Percentiles rank a stretch among this genome's conserved stretches.
These are phyloP conservation scores for Lymantria dispar DNA, from an alignment of 2,888 invertebrate genomes.

Conservation along the genomic window DNA sequence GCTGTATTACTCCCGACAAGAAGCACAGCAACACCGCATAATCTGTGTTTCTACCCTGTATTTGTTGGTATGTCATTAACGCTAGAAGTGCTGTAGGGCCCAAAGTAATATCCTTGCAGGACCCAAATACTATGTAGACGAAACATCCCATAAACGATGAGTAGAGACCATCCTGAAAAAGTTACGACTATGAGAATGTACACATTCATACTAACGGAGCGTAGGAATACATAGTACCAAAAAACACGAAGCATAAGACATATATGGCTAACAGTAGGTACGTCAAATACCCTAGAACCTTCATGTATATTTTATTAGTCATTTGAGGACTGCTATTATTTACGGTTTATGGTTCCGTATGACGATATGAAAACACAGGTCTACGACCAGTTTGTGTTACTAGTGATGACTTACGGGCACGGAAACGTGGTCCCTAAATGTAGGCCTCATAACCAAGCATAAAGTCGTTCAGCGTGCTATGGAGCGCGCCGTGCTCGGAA, in stretches of 20 bases:
- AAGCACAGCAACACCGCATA: slow-evolving; percentile 93
- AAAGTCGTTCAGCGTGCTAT: too few relatives aligned
- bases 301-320: neutral
- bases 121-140: slow-evolving; percentile 94
- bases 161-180: slow-evolving; percentile 93
- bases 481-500: too few relatives aligned
- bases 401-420: too few relatives aligned
- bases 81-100: slow-evolving; percentile 98
- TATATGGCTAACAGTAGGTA: neutral
- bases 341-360: neutral
- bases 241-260: neutral
- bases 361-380: too few relatives aligned
- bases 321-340: neutral
- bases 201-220: slow-evolving; percentile 4
- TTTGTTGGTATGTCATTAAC: slow-evolving; percentile 93
- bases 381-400: too few relatives aligned
- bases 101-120: slow-evolving; percentile 92
- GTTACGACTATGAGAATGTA: slow-evolving; percentile 21
- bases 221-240: slow-evolving; percentile 5
- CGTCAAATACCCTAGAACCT: neutral
- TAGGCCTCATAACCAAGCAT: too few relatives aligned
- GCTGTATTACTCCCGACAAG: slow-evolving; percentile 90
- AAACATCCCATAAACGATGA: slow-evolving; percentile 97
- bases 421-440: too few relatives aligned
- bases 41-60: slow-evolving; percentile 86